Conservation (phyloP, 2,888 invertebrate species). For the Hirtodrosophila duncani region DNA sequence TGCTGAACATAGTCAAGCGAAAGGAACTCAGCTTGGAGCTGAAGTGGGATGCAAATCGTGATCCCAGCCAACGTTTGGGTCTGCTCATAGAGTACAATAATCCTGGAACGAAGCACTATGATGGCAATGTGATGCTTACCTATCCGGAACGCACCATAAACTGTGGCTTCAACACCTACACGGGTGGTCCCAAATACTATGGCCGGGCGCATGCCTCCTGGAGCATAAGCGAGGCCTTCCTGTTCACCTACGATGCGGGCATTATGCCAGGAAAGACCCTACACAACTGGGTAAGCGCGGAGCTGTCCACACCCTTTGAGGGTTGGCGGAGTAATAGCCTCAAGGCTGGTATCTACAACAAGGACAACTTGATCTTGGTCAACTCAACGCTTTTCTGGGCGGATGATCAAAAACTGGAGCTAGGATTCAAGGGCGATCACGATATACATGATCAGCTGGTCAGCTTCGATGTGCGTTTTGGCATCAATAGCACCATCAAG, state of each 20-base stretch:
- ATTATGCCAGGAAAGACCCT: slow-evolving; percentile 65
- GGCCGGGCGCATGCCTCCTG: slow-evolving; percentile 83
- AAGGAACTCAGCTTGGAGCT: slow-evolving; percentile 86
- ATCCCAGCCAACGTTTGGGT: slow-evolving; percentile 83
- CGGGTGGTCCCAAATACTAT: slow-evolving; percentile 74
- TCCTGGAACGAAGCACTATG: slow-evolving; percentile 82
- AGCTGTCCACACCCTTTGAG: slow-evolving; percentile 80
- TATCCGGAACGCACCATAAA: slow-evolving; percentile 88
- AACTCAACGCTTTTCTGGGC: slow-evolving; percentile 82
- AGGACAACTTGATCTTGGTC: slow-evolving; percentile 79
- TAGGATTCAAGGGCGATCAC: slow-evolving; percentile 80
- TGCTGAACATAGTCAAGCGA: slow-evolving; percentile 81
- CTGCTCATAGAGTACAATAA: slow-evolving; percentile 82
- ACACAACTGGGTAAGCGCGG: slow-evolving; percentile 78
- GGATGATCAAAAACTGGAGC: slow-evolving; percentile 80
- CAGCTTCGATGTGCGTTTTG: slow-evolving; percentile 79
- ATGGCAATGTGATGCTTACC: slow-evolving; percentile 82
- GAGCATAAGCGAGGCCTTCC: slow-evolving; percentile 83
- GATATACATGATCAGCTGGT: slow-evolving; percentile 76
- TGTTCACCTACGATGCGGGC: slow-evolving; percentile 72
- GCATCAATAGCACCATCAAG: slow-evolving; percentile 81
- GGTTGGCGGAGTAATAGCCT: slow-evolving; percentile 82
- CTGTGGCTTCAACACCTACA: slow-evolving; percentile 82
- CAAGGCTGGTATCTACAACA: slow-evolving; percentile 78
- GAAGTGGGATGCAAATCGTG: slow-evolving; percentile 92